Evolutionary conservation across 1,140 invertebrate species (phyloP), one percentile per base, ranked within the genome.

Genomic region (Oncopeltus fasciatus): DNA sequence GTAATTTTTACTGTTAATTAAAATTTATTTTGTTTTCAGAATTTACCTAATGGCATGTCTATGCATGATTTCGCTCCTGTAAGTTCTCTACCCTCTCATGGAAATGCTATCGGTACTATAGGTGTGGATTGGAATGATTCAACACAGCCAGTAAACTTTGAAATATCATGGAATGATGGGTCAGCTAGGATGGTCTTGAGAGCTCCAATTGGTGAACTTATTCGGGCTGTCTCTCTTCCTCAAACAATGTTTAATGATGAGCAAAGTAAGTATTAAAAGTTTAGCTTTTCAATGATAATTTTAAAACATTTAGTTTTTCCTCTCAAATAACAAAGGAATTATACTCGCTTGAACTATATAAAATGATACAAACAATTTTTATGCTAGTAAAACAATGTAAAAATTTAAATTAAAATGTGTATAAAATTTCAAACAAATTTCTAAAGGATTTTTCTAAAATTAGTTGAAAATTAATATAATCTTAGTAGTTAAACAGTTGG

Each of bases 71-170:
- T 95, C 74, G 79, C 84, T 14, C 77, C 83, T 27, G 83, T 96
- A 51, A 68, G 76, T 0, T 68, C 70, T 0, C 69, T 92, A 43
- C 33, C 58, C 18, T 60, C 65, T 9, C 73, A 76, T 24, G 75
- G 80, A 1, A 81, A 80, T 56, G 75, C 77, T 31, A 76, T 76
- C 46, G 80, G 80, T 1, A 83, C 84, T 0, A 72, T 96, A 65
- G 92, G 91, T 14, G 81, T 97, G 26, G 93, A 98, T 76, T 98
- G 93, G 72, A 93, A 92, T 66, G 95, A 98, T 73, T 91, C 90
- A 2, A 93, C 88, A 49, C 91, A 95, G 74, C 81, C 88, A 0
- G 85, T 89, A 4, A 81, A 82, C 47, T 87, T 96, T 73, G 85
- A 90, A 67, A 78, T 96, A 28, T 72, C 78, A 16, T 83, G 83